A percentile compares a stretch with the other conserved stretches of the same genome.
These are phyloP conservation scores for Pentalonia nigronervosa DNA, from an alignment of 1,140 invertebrate genomes.

Conservation along the genomic window DNA sequence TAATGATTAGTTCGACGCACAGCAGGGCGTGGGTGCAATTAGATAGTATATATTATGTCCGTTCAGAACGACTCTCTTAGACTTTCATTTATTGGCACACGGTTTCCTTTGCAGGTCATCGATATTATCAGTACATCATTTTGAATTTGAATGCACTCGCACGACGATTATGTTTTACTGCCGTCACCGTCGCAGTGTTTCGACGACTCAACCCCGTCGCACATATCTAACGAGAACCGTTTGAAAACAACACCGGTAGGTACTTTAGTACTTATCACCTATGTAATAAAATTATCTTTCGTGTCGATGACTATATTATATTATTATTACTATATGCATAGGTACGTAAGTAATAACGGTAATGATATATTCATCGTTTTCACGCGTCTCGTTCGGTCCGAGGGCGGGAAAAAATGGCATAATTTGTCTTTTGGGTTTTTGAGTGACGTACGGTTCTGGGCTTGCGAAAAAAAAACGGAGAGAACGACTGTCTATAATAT, in stretches of 20 bases:
- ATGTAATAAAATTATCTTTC: no score
- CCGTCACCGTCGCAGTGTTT: not conserved
- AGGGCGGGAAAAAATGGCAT: not conserved
- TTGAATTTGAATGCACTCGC: no score
- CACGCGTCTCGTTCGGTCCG: not conserved
- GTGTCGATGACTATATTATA: not conserved
- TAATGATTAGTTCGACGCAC: no score
- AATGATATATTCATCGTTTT: not conserved
- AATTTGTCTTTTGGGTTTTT: slow-evolving; percentile 27
- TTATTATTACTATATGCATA: no score
- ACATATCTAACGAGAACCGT: not conserved
- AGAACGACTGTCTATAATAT: not conserved
- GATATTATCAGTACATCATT: no score
- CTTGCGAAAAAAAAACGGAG: not conserved
- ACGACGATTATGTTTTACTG: not conserved
- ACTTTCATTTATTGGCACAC: no score
- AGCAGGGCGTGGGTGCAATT: no score
- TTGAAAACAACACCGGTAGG: not conserved
- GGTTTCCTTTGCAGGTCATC: no score
- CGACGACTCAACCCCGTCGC: not conserved
- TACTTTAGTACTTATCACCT: no score
- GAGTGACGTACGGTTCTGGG: not conserved
- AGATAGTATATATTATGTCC: no score
- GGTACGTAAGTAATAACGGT: not conserved
- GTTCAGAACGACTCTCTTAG: no score